Conservation (phyloP, 1,140 invertebrate genomes). For the Papilio xuthus region DNA sequence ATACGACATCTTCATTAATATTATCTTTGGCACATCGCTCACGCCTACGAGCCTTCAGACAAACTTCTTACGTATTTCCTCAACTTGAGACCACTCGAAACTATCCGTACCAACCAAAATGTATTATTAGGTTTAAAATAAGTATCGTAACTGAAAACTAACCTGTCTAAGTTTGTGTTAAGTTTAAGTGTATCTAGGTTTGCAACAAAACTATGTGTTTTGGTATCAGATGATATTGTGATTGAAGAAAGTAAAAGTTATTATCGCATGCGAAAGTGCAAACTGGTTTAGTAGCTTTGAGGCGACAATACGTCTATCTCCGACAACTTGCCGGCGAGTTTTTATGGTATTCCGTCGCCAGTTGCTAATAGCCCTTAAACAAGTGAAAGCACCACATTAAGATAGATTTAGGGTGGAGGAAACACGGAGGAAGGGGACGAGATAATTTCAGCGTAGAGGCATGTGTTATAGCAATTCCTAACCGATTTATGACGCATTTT, state of each 20-base stretch:
- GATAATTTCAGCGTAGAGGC: background rate
- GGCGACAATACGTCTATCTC: background rate
- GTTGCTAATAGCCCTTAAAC: slow-evolving; percentile 15
- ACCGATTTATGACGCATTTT: background rate
- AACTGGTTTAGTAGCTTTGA: background rate
- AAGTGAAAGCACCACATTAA: slow-evolving; percentile 16
- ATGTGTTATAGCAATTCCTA: background rate
- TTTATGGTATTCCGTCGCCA: slow-evolving; percentile 23
- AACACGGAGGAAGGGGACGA: background rate
- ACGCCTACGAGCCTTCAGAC: background rate
- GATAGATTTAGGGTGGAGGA: slow-evolving; percentile 14
- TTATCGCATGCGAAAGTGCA: background rate
- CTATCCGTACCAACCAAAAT: background rate
- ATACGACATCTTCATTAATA: background rate
- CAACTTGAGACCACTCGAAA: background rate
- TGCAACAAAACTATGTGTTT: too few relatives aligned
- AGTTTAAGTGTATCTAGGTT: too few relatives aligned
- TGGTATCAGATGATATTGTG: too few relatives aligned
- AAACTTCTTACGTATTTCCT: background rate
- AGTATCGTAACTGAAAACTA: too few relatives aligned
- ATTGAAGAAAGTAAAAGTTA: too few relatives aligned
- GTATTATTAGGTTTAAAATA: too few relatives aligned
- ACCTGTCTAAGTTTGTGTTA: too few relatives aligned
- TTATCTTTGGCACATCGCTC: slow-evolving; percentile 5
- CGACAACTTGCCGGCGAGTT: background rate